Conservation (phyloP, 2,113 vertebrate species). For the Tragelaphus imberbis region DNA sequence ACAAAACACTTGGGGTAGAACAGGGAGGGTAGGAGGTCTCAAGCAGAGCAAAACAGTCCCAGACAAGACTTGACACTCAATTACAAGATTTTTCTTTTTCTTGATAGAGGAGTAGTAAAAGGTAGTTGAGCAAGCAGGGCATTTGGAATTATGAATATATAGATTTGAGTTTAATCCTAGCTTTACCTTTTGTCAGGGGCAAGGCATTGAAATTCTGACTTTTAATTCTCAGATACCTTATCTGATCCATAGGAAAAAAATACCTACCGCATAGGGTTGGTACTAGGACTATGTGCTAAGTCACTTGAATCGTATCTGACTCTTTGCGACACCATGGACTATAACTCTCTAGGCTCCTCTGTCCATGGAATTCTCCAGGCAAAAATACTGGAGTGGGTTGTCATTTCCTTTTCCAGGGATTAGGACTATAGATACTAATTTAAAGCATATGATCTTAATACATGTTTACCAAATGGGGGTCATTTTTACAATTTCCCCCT, state of each 20-base stretch:
- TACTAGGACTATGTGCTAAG: background rate
- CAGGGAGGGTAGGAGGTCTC: background rate
- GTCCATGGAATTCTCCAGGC: background rate
- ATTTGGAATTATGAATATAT: background rate
- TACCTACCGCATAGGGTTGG: background rate
- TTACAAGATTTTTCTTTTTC: background rate
- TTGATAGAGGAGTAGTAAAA: background rate
- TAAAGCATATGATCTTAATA: background rate
- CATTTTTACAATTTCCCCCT: background rate
- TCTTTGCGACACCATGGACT: background rate
- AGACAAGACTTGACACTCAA: background rate
- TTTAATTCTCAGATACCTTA: background rate
- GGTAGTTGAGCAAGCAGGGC: fast-evolving
- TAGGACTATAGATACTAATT: background rate
- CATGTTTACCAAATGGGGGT: background rate
- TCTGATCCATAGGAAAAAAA: background rate
- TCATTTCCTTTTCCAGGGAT: background rate
- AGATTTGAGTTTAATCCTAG: background rate
- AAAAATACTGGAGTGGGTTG: background rate
- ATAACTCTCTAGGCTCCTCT: background rate
- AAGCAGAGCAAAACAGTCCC: background rate
- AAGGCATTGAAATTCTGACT: background rate
- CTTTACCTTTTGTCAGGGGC: background rate
- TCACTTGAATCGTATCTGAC: background rate
- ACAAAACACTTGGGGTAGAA: background rate